Percentiles rank a stretch among this genome's conserved stretches.
phyloP scores from a whole-genome alignment of 2,113 vertebrate species.

The Pachypanchax playfairii region DNA sequence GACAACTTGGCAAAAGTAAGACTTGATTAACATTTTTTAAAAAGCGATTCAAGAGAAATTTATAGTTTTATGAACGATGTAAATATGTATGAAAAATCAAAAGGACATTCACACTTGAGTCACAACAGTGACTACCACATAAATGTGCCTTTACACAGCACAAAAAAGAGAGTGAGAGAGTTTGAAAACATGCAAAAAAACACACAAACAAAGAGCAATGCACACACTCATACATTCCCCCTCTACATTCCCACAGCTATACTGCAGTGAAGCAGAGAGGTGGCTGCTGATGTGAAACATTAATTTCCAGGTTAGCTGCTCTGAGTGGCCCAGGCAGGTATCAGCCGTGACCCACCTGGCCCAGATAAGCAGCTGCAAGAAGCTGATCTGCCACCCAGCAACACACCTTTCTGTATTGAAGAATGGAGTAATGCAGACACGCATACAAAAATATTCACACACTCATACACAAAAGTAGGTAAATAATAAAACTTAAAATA shows the following conservation, averaged over 20 bases:
- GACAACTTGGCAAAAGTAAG: too few species aligned
- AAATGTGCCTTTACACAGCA: conserved; percentile 13
- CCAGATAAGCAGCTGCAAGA: conserved; percentile 82
- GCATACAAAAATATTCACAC: conserved; percentile 13
- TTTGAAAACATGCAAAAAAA: too few species aligned
- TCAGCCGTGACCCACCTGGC: conserved; percentile 83
- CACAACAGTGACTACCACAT: conserved; percentile 12
- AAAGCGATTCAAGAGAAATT: not conserved
- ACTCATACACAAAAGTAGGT: conserved; percentile 13
- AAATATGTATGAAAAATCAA: conserved; percentile 4
- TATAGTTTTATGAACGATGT: not conserved
- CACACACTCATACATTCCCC: conserved; percentile 17
- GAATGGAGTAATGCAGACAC: conserved; percentile 34
- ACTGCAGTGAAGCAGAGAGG: conserved; percentile 71
- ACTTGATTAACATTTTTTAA: too few species aligned
- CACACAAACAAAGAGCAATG: conserved; percentile 11
- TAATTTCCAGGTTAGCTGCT: conserved; percentile 87
- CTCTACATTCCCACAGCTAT: conserved; percentile 32
- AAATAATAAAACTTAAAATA: conserved; percentile 29
- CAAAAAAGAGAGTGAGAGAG: not conserved
- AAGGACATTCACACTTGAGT: conserved; percentile 23
- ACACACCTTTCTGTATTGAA: conserved; percentile 48
- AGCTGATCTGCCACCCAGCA: conserved; percentile 76
- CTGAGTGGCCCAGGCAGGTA: conserved; percentile 81
- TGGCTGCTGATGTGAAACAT: conserved; percentile 83